Evolutionary conservation across 2,797 vertebrate species (phyloP).

Genomic region (Ptychadena robeensis): DNA sequence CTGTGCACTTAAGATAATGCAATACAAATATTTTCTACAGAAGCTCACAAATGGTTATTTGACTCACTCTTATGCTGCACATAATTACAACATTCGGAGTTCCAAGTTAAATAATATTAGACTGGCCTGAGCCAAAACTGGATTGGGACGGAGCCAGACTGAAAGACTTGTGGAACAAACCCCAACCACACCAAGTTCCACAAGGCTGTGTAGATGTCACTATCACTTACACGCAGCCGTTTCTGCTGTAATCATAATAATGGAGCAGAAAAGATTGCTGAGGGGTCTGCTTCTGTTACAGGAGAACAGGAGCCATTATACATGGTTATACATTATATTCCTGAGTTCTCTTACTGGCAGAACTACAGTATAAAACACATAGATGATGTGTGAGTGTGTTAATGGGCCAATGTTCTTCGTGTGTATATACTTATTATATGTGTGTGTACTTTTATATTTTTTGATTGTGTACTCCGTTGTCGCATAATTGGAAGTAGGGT

Average conservation of each 20-base stretch:
- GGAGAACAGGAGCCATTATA: neutral
- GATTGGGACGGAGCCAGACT: conserved; percentile 45
- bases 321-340: no score
- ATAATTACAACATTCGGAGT: conserved; percentile 41
- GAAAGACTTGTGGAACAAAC: conserved; percentile 41
- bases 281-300: neutral
- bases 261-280: neutral
- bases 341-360: neutral
- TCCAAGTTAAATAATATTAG: conserved; percentile 59
- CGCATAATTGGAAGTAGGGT: no score
- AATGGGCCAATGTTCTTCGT: no score
- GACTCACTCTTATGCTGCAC: conserved; percentile 41
- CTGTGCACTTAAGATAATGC: conserved; percentile 55
- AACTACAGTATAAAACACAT: no score
- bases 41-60: conserved; percentile 58
- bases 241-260: conserved; percentile 27
- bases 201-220: conserved; percentile 42
- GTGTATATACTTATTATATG: no score
- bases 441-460: no score
- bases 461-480: no score
- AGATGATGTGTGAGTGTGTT: no score
- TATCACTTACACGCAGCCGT: conserved; percentile 40
- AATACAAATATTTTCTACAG: conserved; percentile 54
- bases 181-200: conserved; percentile 50
- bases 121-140: conserved; percentile 33